Percentiles rank a stretch among this genome's conserved stretches.
phyloP scores from a whole-genome alignment of 2,113 vertebrate species.

The Motacilla alba region DNA sequence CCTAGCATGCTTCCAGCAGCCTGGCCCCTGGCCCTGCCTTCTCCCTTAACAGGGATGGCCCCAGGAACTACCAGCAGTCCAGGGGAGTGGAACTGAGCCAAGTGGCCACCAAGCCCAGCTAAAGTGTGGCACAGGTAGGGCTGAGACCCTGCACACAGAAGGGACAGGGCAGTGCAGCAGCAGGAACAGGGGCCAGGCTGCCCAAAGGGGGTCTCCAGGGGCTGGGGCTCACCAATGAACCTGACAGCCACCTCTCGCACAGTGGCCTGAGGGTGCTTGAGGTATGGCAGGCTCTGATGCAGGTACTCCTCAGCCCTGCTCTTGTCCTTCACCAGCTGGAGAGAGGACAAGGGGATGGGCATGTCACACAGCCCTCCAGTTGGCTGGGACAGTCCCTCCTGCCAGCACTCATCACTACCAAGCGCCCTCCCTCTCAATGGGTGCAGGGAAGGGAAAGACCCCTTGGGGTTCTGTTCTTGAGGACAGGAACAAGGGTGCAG shows the following conservation, averaged over 20 bases:
- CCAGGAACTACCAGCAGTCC: neutral
- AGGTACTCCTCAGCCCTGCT: neutral
- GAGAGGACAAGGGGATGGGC: neutral
- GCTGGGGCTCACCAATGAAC: neutral
- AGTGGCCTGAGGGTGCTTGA: neutral
- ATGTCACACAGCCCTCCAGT: accelerated
- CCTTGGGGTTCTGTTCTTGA: neutral
- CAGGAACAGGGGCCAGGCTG: neutral
- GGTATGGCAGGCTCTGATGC: neutral
- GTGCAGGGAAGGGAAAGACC: neutral
- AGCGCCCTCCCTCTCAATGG: neutral
- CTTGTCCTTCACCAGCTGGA: neutral
- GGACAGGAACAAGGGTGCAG: neutral
- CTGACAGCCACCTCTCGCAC: neutral
- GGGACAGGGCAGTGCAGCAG: neutral
- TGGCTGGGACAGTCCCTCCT: neutral
- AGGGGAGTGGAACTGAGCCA: neutral
- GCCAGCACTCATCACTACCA: accelerated
- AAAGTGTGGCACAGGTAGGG: neutral
- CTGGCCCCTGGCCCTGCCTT: neutral
- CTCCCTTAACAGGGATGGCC: neutral
- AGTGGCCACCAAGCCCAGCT: neutral
- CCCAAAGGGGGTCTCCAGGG: neutral
- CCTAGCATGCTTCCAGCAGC: neutral
- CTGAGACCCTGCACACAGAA: neutral